phyloP scores from a whole-genome alignment of 2,113 vertebrate genomes.

The Vulpes vulpes region DNA sequence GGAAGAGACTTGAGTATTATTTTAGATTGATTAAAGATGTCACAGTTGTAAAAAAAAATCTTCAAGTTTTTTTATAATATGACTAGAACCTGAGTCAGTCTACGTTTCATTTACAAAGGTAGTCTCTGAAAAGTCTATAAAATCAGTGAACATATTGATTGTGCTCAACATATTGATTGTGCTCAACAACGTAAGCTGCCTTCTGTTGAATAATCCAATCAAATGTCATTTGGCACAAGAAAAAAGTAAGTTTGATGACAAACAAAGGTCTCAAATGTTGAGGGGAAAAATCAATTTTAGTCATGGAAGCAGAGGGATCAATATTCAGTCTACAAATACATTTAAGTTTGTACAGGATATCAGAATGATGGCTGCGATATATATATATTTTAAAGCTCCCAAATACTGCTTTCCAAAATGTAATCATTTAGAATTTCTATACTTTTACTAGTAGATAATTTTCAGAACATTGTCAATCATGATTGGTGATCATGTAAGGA shows the following conservation, averaged over 20 bases:
- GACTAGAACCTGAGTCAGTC: neutral
- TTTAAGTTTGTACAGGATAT: neutral
- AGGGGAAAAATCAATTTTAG: constrained; percentile 91
- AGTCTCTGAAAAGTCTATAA: constrained; percentile 74
- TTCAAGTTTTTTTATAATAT: neutral
- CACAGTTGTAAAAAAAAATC: neutral
- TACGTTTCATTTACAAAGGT: constrained; percentile 73
- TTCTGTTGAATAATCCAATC: constrained; percentile 87
- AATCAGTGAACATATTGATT: constrained; percentile 82
- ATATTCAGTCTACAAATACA: constrained; percentile 83
- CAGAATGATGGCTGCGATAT: constrained; percentile 79
- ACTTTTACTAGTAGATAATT: constrained; percentile 41
- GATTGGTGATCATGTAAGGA: neutral
- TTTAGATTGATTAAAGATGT: constrained; percentile 10
- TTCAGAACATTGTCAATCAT: neutral
- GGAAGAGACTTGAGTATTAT: neutral
- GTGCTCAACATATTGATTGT: constrained; percentile 88
- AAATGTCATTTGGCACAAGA: constrained; percentile 86
- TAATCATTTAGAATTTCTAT: constrained; percentile 56
- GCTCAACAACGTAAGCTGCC: constrained; percentile 77
- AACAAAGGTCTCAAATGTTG: constrained; percentile 81
- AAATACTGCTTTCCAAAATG: neutral
- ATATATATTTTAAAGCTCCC: neutral
- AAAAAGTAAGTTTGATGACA: constrained; percentile 89
- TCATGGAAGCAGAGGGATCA: constrained; percentile 88